phyloP scores from a whole-genome alignment of 1,140 invertebrate genomes.

The Anastrepha ludens region DNA sequence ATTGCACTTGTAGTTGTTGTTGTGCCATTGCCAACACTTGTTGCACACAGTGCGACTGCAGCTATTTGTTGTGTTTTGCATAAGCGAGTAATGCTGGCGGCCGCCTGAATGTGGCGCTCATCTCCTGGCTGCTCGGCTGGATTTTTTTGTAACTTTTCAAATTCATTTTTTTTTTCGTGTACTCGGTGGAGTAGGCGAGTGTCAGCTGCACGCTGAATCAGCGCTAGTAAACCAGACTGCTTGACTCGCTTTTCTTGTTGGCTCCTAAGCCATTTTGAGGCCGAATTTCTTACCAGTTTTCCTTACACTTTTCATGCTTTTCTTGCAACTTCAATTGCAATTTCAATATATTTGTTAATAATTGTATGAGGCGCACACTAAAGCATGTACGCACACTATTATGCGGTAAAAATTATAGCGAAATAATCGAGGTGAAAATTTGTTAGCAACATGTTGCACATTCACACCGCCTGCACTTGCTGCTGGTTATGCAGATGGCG shows the following conservation, averaged over 20 bases:
- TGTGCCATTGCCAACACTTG: conserved; percentile 17
- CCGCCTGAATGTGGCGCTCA: conserved; percentile 29
- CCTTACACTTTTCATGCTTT: neutral
- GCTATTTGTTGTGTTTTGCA: conserved; percentile 24
- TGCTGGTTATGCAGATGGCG: neutral
- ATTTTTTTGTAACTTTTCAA: neutral
- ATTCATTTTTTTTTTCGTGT: neutral
- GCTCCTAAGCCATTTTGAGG: neutral
- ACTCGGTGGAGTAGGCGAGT: neutral
- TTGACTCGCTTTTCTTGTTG: conserved; percentile 44
- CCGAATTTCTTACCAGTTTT: neutral
- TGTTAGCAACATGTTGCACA: conserved; percentile 42
- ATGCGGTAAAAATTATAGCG: conserved; percentile 4
- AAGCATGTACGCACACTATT: neutral
- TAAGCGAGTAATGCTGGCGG: conserved; percentile 2
- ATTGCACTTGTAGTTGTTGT: neutral
- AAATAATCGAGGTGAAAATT: conserved; percentile 50
- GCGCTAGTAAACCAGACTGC: conserved; percentile 5
- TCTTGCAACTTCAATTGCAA: conserved; percentile 2
- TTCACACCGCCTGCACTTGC: neutral
- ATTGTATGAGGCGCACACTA: conserved; percentile 20
- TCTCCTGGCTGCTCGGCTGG: neutral
- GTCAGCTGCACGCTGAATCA: neutral
- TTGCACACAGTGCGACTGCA: neutral
- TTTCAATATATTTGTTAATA: conserved; percentile 45